phyloP scores from a whole-genome alignment of 2,888 invertebrate species.

The Arrhopalites spinosus region DNA sequence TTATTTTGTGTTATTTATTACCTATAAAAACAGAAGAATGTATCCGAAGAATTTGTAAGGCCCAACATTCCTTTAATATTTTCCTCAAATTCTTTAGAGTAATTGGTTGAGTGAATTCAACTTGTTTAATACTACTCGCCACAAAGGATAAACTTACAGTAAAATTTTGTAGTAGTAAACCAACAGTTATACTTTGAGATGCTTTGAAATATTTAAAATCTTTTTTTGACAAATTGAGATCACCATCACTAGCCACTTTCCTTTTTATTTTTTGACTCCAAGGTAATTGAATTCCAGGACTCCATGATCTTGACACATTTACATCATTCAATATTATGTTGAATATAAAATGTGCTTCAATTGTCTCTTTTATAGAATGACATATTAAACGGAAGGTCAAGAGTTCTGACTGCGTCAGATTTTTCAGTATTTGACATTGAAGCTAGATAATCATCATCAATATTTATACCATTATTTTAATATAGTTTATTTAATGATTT shows the following conservation, averaged over 20 bases:
- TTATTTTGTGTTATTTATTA: not conserved
- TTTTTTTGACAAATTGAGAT: not conserved
- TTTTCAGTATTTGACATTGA: not conserved
- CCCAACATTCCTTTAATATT: constrained; percentile 22
- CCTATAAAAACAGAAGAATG: constrained; percentile 16
- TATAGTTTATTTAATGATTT: not conserved
- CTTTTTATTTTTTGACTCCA: constrained; percentile 5
- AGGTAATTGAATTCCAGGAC: constrained; percentile 12
- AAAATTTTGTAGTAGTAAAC: not conserved
- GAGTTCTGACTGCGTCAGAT: not conserved
- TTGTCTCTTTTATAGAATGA: not conserved
- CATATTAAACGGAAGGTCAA: constrained; percentile 3
- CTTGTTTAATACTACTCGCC: not conserved
- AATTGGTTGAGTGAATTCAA: constrained; percentile 14
- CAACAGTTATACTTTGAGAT: not conserved
- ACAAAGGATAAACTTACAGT: not conserved
- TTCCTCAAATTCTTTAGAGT: not conserved
- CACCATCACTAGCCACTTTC: not conserved
- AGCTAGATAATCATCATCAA: not conserved
- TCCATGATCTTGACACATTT: constrained; percentile 15
- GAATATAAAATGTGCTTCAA: constrained; percentile 11
- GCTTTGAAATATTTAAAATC: not conserved
- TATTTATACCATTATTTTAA: not conserved
- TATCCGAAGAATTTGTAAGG: not conserved
- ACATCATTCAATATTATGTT: constrained; percentile 14